phyloP scores from a whole-genome alignment of 1,140 invertebrate genomes.

The Zaprionus tsacasi region DNA sequence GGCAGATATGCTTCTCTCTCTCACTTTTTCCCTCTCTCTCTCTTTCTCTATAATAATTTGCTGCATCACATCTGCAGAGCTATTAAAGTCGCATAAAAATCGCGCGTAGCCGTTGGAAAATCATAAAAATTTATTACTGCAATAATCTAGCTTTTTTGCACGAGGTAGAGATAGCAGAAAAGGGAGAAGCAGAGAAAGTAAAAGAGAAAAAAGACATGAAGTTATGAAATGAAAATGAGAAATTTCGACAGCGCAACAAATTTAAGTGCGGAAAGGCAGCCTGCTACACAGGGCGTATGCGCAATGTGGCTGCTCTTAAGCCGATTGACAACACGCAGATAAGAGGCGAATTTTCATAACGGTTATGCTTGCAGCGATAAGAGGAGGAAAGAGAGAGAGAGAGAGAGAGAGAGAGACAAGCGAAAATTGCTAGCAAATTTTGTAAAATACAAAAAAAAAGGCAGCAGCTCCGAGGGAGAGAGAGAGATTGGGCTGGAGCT shows the following conservation, averaged over 20 bases:
- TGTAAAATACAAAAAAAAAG: background rate
- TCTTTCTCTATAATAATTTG: constrained; percentile 63
- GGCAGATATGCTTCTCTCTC: background rate
- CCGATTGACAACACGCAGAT: constrained; percentile 52
- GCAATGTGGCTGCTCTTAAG: constrained; percentile 8
- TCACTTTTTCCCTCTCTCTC: too few relatives aligned
- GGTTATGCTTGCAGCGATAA: constrained; percentile 59
- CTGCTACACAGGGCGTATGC: constrained; percentile 18
- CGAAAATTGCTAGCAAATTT: constrained; percentile 5
- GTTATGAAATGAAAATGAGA: constrained; percentile 41
- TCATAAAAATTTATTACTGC: constrained; percentile 79
- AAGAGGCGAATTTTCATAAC: constrained; percentile 39
- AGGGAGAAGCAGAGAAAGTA: background rate
- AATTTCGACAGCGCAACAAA: constrained; percentile 3
- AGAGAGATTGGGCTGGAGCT: constrained; percentile 25
- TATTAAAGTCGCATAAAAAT: constrained; percentile 76
- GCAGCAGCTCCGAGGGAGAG: constrained; percentile 17
- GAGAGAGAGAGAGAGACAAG: constrained; percentile 4
- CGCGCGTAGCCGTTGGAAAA: constrained; percentile 63
- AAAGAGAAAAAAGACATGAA: background rate
- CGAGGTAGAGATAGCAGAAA: background rate
- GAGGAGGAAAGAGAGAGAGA: background rate
- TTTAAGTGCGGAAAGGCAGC: background rate
- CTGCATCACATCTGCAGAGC: constrained; percentile 73
- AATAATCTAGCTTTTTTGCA: constrained; percentile 54